These are phyloP conservation scores for Strongylocentrotus purpuratus DNA, from an alignment of 35 echinoderm and acorn worm genomes.

Conservation along the genomic window DNA sequence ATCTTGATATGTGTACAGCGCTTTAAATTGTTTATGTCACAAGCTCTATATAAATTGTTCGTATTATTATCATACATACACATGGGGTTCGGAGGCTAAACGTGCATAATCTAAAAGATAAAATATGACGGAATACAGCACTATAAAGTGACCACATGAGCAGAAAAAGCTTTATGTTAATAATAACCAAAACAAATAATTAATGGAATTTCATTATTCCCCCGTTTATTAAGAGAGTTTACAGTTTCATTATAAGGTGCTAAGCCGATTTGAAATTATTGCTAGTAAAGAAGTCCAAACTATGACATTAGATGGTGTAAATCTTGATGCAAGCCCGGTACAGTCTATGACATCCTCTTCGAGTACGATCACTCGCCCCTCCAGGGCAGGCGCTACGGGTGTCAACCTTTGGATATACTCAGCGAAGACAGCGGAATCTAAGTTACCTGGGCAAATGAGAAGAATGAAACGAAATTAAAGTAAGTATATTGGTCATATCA, in stretches of 20 bases:
- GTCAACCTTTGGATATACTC: conserved; percentile 48
- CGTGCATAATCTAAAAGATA: too few species aligned
- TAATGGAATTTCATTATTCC: too few species aligned
- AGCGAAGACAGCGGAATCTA: conserved; percentile 34
- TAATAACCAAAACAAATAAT: too few species aligned
- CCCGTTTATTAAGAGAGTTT: neutral
- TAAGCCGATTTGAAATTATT: neutral
- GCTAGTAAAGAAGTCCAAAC: neutral
- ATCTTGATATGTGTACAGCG: too few species aligned
- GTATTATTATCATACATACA: too few species aligned
- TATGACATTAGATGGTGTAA: neutral
- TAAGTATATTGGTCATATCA: too few species aligned
- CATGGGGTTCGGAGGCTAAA: too few species aligned
- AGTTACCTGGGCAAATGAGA: conserved; percentile 18
- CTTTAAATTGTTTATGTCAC: too few species aligned
- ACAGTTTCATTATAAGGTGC: neutral
- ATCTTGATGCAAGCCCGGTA: neutral
- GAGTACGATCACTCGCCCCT: conserved; percentile 30
- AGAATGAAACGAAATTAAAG: neutral
- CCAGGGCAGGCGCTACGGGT: conserved; percentile 44
- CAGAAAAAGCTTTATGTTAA: too few species aligned
- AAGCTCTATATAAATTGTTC: too few species aligned
- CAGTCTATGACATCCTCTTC: neutral
- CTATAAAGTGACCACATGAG: too few species aligned
- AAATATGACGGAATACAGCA: too few species aligned